Base-by-base conservation (phyloP, 2,888 invertebrate genomes). In the Acanthococcus lagerstroemiae region DNA sequence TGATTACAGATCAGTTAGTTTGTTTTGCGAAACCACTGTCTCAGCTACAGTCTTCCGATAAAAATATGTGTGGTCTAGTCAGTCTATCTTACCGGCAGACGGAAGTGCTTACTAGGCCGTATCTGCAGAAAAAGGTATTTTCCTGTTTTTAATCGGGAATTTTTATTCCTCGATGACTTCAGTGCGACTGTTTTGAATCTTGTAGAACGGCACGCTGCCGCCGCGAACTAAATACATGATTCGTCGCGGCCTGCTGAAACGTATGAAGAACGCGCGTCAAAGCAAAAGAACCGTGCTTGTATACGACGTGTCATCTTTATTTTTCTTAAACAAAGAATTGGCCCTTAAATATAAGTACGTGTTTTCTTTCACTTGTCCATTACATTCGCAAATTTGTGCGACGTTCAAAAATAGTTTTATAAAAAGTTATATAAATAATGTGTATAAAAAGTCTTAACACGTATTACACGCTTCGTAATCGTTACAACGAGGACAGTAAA, bases 271-370 rank as follows among this genome's bases (percentile, higher is more conserved):
- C 48, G 63, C 67, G 15, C 37, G 52, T 27, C 57, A 65, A 2
- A 52, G 66, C 50, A 69, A 65, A 66, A 63, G 66, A 27, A 58
- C 65, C 17, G 65, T 88, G 1, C 82, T 84, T 9, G 78, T 88
- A 56, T 92, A 90, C 73, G 87, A 88, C 69, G 84, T 84, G 0
- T 82, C 84, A 15, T 79, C 82, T 48, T 79, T 95, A 65, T 86
- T 94, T 73, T 87, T 89, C 50, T 82, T 94, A 3, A 88, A 84
- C 73, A 84, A 84, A 69, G 83, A 85, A 66, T 81, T 95, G 65
- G 95, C 92, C 0, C 87, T 88, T 73, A 85, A 87, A 74, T 95
- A 95, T 74, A 81, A 87, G 82, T 82, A 73, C 76, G 80, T 74
- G 25, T 12, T 37, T 21, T 37, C 55, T 54, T 19, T 26, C 52